A percentile compares a stretch with the other conserved stretches of the same genome.
Evolutionary conservation across 2,113 vertebrate species (phyloP).

Genomic region (Suricata suricatta): DNA sequence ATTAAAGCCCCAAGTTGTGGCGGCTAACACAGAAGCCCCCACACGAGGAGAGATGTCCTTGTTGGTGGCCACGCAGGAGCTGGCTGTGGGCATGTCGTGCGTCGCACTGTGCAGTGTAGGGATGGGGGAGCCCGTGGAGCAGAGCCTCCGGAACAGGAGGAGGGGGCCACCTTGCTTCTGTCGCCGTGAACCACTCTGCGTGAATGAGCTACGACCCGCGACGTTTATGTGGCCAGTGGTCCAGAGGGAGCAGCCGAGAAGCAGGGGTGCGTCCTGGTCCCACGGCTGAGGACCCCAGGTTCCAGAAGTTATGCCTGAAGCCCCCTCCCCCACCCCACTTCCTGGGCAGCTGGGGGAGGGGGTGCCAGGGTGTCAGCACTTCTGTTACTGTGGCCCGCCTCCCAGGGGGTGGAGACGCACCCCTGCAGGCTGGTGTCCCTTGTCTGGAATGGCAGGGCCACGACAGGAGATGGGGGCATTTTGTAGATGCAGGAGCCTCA

Average conservation of each 20-base stretch:
- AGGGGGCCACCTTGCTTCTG: no score
- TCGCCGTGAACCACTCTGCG: fast-evolving
- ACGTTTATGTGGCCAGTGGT: not conserved
- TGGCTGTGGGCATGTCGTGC: no score
- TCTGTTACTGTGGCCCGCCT: not conserved
- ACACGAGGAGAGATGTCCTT: no score
- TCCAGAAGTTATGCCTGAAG: not conserved
- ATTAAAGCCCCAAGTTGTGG: no score
- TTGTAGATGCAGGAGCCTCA: not conserved
- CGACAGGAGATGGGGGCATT: not conserved
- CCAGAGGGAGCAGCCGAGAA: not conserved
- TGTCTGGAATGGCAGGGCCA: not conserved
- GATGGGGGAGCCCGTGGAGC: no score
- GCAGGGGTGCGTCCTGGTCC: not conserved
- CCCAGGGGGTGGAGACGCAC: fast-evolving
- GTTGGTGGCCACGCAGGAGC: no score
- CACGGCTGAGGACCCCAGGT: not conserved
- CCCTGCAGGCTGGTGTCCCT: not conserved
- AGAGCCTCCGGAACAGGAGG: no score
- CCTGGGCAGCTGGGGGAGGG: not conserved
- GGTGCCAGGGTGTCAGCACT: not conserved
- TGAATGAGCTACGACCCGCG: not conserved
- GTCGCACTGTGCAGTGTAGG: no score
- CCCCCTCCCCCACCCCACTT: not conserved
- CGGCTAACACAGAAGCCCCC: no score